Evolutionary conservation across 2,888 invertebrate genomes (phyloP).

Genomic region (Camptogramma bilineatum): DNA sequence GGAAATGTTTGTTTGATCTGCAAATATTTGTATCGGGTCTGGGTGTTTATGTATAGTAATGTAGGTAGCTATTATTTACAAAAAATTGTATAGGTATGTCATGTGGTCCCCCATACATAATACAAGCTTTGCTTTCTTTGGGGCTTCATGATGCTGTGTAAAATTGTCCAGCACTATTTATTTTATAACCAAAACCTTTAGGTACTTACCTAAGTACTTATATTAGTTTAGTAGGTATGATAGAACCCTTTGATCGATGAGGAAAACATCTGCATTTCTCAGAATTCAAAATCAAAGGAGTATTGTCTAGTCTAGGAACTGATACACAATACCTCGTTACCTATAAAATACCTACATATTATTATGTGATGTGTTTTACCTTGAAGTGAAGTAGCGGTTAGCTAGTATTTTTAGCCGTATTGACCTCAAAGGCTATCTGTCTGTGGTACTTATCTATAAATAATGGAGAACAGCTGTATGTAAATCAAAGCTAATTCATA

Average conservation of each 20-base stretch:
- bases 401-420: slow-evolving; percentile 22
- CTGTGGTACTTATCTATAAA: neutral
- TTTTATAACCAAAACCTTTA: no score
- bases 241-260: neutral
- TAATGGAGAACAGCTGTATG: neutral
- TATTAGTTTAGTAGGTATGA: no score
- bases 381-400: slow-evolving; percentile 17
- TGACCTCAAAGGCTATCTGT: slow-evolving; percentile 26
- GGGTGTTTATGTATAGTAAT: no score
- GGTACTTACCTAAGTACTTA: no score
- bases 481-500: neutral
- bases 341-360: slow-evolving; percentile 6
- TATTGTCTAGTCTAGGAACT: neutral
- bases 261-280: neutral
- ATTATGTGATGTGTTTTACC: slow-evolving; percentile 13
- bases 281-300: neutral
- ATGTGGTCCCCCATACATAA: no score
- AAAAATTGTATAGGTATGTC: no score
- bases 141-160: no score
- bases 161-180: no score
- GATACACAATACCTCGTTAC: neutral
- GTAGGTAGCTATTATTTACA: no score
- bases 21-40: no score
- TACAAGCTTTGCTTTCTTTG: no score
- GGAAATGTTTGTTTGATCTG: no score